phyloP scores from a whole-genome alignment of 1,140 invertebrate genomes.

The Neelides sp. region DNA sequence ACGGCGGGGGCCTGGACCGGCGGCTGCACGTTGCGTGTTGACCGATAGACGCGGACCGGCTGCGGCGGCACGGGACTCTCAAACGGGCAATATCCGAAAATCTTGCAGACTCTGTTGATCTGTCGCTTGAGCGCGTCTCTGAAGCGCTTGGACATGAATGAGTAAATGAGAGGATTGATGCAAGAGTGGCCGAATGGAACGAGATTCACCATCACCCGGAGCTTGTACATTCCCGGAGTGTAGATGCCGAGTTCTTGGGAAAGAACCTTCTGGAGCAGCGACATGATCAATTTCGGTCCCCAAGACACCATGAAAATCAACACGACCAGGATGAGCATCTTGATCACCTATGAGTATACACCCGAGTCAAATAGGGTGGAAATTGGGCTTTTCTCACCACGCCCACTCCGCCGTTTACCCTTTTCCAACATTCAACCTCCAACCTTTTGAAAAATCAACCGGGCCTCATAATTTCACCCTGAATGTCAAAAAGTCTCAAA shows the following conservation, averaged over 20 bases:
- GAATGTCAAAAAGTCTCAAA: background rate
- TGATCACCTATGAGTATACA: conserved; percentile 31
- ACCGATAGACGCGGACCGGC: no score
- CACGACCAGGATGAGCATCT: conserved; percentile 35
- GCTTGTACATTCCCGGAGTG: conserved; percentile 19
- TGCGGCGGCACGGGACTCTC: no score
- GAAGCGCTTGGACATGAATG: conserved; percentile 45
- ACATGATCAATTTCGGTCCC: conserved; percentile 24
- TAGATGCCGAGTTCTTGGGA: conserved; percentile 28
- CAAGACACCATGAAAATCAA: conserved; percentile 30
- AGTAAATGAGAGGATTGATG: conserved; percentile 44
- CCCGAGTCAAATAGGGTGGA: background rate
- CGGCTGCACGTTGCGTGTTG: no score
- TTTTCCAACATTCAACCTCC: background rate
- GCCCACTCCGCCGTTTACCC: background rate
- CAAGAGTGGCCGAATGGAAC: conserved; percentile 8
- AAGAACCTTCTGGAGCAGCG: conserved; percentile 14
- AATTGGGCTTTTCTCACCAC: background rate
- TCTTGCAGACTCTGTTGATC: conserved; percentile 22
- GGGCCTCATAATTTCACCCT: no score
- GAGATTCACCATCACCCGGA: conserved; percentile 1
- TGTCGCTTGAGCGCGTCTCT: conserved; percentile 35
- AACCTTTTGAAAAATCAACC: no score
- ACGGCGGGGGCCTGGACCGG: no score
- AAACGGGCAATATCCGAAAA: conserved; percentile 14